Percentiles rank a stretch among this genome's conserved stretches.
Evolutionary conservation across 2,797 vertebrate genomes (phyloP).

Genomic region (Petrocephalus sullivani): DNA sequence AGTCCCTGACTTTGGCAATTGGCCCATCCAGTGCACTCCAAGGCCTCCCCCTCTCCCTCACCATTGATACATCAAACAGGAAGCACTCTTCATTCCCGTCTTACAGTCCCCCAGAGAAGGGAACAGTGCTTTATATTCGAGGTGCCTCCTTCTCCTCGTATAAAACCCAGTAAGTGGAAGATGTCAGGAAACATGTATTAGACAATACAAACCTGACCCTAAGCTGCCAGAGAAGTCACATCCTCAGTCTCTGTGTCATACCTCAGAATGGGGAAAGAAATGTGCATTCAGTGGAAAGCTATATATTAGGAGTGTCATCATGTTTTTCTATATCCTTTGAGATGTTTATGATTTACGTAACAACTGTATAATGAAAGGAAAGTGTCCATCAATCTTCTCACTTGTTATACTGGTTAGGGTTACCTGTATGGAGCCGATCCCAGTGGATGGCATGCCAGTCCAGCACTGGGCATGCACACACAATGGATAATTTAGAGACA

Average conservation of each 20-base stretch:
- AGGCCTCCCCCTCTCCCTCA: not conserved
- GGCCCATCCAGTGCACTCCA: not conserved
- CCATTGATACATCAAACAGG: not conserved
- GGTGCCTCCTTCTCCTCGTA: constrained; percentile 7
- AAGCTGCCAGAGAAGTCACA: not conserved
- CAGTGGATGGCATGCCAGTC: not conserved
- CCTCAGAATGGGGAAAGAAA: not conserved
- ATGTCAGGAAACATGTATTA: not conserved
- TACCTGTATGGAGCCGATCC: not conserved
- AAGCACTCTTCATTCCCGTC: not conserved
- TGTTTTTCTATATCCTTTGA: not conserved
- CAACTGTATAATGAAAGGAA: not conserved
- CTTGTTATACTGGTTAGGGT: not conserved
- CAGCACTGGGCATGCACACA: not conserved
- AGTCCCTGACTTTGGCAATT: not conserved
- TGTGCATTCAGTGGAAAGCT: not conserved
- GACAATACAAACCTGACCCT: constrained; percentile 6
- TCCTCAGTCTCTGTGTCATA: not conserved
- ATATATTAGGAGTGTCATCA: not conserved
- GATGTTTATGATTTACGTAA: not conserved
- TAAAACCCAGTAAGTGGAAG: constrained; percentile 2
- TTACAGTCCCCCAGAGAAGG: not conserved
- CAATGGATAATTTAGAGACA: not conserved
- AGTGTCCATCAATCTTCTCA: not conserved
- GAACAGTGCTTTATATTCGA: not conserved